Conservation (phyloP, 2,797 vertebrate species). For the Tachyglossus aculeatus region DNA sequence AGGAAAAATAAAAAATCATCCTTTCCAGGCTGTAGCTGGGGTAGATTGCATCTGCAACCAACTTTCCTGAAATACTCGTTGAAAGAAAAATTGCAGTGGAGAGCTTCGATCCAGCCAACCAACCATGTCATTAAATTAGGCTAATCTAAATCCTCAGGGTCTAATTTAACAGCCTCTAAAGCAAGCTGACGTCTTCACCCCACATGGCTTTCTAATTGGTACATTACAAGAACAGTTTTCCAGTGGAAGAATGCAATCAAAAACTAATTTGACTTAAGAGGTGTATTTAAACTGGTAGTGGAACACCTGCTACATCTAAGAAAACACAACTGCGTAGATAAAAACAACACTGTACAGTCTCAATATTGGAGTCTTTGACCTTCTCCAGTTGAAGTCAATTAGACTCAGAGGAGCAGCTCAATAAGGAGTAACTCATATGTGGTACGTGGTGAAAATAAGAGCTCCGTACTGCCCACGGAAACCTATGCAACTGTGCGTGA, state of each 20-base stretch:
- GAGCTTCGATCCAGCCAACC: conserved; percentile 53
- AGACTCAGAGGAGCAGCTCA: no score
- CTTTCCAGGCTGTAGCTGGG: conserved; percentile 28
- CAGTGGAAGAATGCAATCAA: conserved; percentile 3
- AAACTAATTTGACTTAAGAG: neutral
- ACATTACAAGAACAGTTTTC: neutral
- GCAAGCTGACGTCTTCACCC: neutral
- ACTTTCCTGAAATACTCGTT: conserved; percentile 59
- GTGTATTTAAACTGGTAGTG: no score
- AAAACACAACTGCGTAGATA: no score
- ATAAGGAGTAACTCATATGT: no score
- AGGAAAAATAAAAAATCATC: conserved; percentile 57
- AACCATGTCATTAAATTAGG: conserved; percentile 68
- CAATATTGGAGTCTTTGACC: no score
- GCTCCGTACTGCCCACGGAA: no score
- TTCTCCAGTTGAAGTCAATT: no score
- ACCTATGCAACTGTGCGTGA: no score
- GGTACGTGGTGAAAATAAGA: no score
- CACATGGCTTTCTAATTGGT: neutral
- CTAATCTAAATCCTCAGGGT: conserved; percentile 65
- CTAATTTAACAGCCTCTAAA: conserved; percentile 40
- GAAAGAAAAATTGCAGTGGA: conserved; percentile 52
- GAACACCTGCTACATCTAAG: no score
- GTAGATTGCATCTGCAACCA: conserved; percentile 64
- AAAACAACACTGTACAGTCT: no score